phyloP scores from a whole-genome alignment of 2,797 vertebrate species.

The Eulemur coronatus region DNA sequence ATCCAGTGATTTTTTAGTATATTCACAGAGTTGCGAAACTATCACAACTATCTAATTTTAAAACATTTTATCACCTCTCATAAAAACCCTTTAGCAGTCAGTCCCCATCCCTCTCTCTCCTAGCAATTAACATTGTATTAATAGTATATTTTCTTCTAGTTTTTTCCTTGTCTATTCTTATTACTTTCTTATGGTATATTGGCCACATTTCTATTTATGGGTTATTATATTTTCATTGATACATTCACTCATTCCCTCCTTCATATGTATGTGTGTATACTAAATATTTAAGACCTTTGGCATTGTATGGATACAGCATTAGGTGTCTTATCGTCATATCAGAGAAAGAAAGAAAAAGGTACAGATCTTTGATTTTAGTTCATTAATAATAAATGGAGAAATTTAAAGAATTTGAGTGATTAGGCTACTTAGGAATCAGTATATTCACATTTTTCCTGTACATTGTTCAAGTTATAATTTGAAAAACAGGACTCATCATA shows the following conservation, averaged over 20 bases:
- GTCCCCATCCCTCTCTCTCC: neutral
- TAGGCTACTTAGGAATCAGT: neutral
- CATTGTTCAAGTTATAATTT: slow-evolving; percentile 47
- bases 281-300: neutral
- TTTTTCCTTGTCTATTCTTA: neutral
- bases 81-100: neutral
- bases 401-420: slow-evolving; percentile 1
- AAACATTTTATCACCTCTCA: neutral
- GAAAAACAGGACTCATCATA: slow-evolving; percentile 23
- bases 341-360: slow-evolving; percentile 17
- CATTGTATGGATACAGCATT: neutral
- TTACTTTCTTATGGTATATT: neutral
- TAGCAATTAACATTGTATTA: neutral
- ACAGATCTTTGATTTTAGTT: slow-evolving; percentile 8
- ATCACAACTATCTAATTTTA: neutral
- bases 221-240: neutral
- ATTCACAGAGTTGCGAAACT: neutral
- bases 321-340: neutral
- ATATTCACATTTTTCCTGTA: slow-evolving; percentile 16
- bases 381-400: slow-evolving; percentile 37
- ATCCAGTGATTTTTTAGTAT: neutral
- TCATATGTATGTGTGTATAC: neutral
- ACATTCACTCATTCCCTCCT: neutral
- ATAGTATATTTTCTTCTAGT: neutral
- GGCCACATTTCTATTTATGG: neutral